Percentiles rank a stretch among this genome's conserved stretches.
Conservation (phyloP, 2,113 vertebrate species). For the Phyllostomus hastatus region DNA sequence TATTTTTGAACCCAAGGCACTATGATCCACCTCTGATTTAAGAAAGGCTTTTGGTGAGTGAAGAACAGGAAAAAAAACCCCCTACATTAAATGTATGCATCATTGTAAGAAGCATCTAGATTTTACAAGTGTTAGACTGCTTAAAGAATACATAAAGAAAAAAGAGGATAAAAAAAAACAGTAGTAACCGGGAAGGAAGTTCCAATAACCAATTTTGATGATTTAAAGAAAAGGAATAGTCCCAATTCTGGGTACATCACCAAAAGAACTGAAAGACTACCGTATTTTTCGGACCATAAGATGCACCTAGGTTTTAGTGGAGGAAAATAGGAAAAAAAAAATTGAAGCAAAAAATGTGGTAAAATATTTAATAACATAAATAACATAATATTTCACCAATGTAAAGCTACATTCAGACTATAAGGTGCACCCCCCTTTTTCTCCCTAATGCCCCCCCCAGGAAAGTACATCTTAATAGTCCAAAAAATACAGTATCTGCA, state of each 20-base stretch:
- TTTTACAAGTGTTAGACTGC: background rate
- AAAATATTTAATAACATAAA: too few relatives aligned
- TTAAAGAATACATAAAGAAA: background rate
- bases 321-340: too few relatives aligned
- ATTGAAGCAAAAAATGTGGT: too few relatives aligned
- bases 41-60: background rate
- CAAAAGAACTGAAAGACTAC: background rate
- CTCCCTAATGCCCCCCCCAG: too few relatives aligned
- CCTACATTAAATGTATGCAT: background rate
- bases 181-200: background rate
- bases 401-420: too few relatives aligned
- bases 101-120: background rate
- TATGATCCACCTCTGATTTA: background rate
- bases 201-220: background rate
- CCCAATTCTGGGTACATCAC: background rate
- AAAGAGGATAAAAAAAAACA: background rate
- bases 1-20: background rate
- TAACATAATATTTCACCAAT: too few relatives aligned
- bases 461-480: too few relatives aligned
- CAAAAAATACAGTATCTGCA: background rate
- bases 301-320: too few relatives aligned
- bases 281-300: too few relatives aligned
- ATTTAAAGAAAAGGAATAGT: background rate
- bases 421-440: too few relatives aligned
- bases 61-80: background rate